Base-by-base conservation (phyloP, 1,140 invertebrate species). In the Drosophila fuyamai region DNA sequence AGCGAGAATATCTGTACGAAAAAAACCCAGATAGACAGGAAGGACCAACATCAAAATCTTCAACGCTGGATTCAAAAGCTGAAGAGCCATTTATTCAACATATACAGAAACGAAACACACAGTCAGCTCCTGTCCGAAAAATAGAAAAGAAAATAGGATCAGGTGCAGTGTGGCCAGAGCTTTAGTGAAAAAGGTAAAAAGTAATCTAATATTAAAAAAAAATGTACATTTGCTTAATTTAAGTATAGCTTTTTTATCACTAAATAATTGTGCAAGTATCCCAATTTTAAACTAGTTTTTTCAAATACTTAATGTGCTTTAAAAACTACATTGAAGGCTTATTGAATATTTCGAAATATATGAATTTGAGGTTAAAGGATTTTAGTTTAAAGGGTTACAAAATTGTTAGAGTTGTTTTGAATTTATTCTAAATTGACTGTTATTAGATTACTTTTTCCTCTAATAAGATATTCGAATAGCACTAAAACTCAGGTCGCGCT, bases 21-120 rank as follows among this genome's bases (percentile, higher is more conserved):
- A 38, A 41, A 38, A 6, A 38, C 38, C 27, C 32, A 48, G 14
- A 53, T 41, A 57, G 38, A 72, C 47, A 67, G 61, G 51, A 76
- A 75, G 61, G 73, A 76, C 73, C 54, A 76, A 76, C 72, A 76
- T 74, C 70, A 74, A 74, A 43, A 72, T 18, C 44, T 50, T 48
- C 58, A 75, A 32, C 71, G 71, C 71, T 75, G 71, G 72, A 75
- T 55, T 38, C 40, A 18, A 60, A 74, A 74, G 29, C 12, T 14
- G 51, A 57, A 57, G 4, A 48, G 14, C 14, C 10, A 72, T n/a
- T 50, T 14, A 73, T 32, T 32, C 29, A 29, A 61, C 36, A 36
- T 16, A 59, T 32, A 59, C 16, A 12, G 27, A 36, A 13, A 40
- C 51, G 18, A 68, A 13, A 46, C 23, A 65, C 23, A 63, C 62